Conservation (phyloP, 1,140 invertebrate genomes). For the Bradysia coprophila region DNA sequence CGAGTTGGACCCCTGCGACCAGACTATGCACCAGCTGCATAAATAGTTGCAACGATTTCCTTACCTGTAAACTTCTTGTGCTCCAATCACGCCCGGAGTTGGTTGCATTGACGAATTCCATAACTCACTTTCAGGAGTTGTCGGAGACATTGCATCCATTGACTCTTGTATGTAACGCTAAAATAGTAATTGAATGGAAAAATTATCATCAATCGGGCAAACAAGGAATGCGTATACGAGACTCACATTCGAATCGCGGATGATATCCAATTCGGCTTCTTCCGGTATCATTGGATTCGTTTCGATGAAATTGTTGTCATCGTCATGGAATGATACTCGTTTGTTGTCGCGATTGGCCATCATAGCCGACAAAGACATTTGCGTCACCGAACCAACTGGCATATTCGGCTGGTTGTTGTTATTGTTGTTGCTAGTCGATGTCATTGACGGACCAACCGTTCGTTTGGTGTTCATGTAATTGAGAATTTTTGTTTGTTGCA, state of each 20-base stretch:
- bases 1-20: no score
- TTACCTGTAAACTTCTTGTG: slow-evolving; percentile 82
- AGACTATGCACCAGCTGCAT: no score
- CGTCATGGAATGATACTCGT: slow-evolving; percentile 59
- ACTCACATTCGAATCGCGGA: slow-evolving; percentile 61
- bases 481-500: background rate
- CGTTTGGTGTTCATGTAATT: background rate
- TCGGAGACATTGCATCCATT: slow-evolving; percentile 52
- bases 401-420: slow-evolving; percentile 5
- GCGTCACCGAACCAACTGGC: background rate
- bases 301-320: slow-evolving; percentile 38
- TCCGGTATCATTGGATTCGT: slow-evolving; percentile 10
- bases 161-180: slow-evolving; percentile 68
- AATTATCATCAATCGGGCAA: no score
- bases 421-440: slow-evolving; percentile 8
- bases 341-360: slow-evolving; percentile 15
- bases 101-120: slow-evolving; percentile 28
- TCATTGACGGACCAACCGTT: background rate
- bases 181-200: slow-evolving; percentile 21
- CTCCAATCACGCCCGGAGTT: slow-evolving; percentile 84
- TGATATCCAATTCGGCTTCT: slow-evolving; percentile 28
- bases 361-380: background rate
- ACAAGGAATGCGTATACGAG: background rate
- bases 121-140: slow-evolving; percentile 38
- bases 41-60: no score